Conservation (phyloP, 1,140 invertebrate genomes). For the Zaprionus inermis region DNA sequence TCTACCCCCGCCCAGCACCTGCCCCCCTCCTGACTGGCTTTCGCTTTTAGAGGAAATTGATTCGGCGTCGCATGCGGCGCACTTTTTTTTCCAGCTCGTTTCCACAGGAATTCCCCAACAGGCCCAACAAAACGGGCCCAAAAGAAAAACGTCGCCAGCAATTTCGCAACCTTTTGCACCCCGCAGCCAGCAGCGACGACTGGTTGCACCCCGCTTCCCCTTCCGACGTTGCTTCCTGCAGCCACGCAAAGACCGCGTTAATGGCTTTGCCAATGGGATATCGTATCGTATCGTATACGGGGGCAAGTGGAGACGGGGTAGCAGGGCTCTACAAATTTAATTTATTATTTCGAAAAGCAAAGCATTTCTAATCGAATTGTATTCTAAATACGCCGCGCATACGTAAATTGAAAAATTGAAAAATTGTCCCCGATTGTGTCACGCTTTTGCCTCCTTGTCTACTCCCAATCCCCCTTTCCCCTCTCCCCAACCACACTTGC, state of each 20-base stretch:
- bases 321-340: slow-evolving; percentile 67
- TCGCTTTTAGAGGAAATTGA: slow-evolving; percentile 70
- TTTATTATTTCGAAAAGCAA: slow-evolving; percentile 81
- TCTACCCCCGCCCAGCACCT: background rate
- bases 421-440: slow-evolving; percentile 71
- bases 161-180: slow-evolving; percentile 80
- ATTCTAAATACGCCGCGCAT: slow-evolving; percentile 71
- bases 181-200: slow-evolving; percentile 26
- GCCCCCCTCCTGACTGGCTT: slow-evolving; percentile 15
- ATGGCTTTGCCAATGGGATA: slow-evolving; percentile 69
- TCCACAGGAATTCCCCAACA: slow-evolving; percentile 77
- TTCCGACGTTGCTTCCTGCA: slow-evolving; percentile 24
- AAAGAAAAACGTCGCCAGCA: slow-evolving; percentile 53
- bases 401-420: slow-evolving; percentile 66
- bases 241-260: slow-evolving; percentile 43
- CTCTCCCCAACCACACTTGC: too few species aligned
- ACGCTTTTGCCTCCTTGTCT: slow-evolving; percentile 18
- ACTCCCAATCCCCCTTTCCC: background rate
- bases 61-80: slow-evolving; percentile 61
- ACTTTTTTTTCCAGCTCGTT: slow-evolving; percentile 68
- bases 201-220: background rate
- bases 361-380: slow-evolving; percentile 83
- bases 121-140: slow-evolving; percentile 10
- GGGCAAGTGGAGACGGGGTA: background rate
- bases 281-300: slow-evolving; percentile 27